A percentile compares a stretch with the other conserved stretches of the same genome.
Conservation (phyloP, 2,113 vertebrate species). For the Eudyptes chrysolophus region DNA sequence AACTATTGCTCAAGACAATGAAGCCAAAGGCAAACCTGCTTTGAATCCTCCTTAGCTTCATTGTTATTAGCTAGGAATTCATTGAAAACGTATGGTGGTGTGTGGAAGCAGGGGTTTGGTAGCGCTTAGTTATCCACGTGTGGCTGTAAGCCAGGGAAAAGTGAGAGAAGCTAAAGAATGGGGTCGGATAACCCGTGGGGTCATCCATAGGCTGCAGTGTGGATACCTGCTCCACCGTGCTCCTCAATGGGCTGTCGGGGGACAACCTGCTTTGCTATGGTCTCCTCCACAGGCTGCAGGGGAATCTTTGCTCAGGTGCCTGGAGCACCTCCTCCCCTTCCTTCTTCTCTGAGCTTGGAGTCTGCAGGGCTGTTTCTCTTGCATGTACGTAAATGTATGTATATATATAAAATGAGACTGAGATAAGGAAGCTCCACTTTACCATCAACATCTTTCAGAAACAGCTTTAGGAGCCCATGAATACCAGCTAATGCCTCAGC, state of each 20-base stretch:
- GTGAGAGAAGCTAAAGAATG: not conserved
- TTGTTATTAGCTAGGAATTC: not conserved
- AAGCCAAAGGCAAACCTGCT: not conserved
- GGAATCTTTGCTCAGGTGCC: not conserved
- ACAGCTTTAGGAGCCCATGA: not conserved
- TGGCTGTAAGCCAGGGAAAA: not conserved
- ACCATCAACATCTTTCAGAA: not conserved
- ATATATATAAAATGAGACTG: not conserved
- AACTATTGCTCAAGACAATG: not conserved
- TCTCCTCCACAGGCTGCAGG: not conserved
- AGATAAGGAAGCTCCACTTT: not conserved
- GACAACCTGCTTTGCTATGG: not conserved
- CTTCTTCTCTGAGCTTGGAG: not conserved
- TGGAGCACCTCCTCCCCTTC: not conserved
- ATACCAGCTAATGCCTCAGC: not conserved
- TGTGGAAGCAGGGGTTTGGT: not conserved
- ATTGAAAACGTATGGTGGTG: not conserved
- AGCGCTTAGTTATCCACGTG: not conserved
- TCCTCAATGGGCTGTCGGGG: not conserved
- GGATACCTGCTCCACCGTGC: not conserved
- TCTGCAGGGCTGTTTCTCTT: not conserved
- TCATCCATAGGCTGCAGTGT: not conserved
- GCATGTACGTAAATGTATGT: not conserved
- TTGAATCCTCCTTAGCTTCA: not conserved
- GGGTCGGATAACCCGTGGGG: rapidly evolving